Percentiles rank a stretch among this genome's conserved stretches.
phyloP scores from a whole-genome alignment of 2,113 vertebrate genomes.

The Okapia johnstoni region DNA sequence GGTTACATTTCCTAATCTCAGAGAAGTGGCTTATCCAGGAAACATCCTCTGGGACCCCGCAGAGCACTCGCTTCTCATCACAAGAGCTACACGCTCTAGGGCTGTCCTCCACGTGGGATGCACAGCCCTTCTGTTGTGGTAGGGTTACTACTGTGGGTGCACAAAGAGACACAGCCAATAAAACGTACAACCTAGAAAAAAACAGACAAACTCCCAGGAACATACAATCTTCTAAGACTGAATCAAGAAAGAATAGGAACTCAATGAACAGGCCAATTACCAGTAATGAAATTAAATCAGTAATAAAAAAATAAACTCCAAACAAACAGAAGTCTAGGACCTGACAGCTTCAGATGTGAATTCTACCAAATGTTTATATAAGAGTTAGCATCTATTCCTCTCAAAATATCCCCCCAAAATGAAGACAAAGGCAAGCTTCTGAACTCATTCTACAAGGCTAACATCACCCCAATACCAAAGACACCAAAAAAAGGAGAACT shows the following conservation, averaged over 20 bases:
- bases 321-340: background rate
- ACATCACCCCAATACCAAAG: background rate
- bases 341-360: background rate
- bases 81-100: background rate
- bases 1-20: background rate
- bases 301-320: background rate
- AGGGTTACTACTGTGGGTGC: background rate
- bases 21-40: background rate
- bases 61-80: background rate
- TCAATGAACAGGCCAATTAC: background rate
- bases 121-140: background rate
- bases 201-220: background rate
- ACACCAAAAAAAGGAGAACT: background rate
- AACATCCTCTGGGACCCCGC: background rate
- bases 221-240: background rate
- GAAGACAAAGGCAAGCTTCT: background rate
- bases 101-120: background rate
- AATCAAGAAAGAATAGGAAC: background rate
- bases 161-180: background rate
- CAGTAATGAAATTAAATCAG: background rate
- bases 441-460: background rate
- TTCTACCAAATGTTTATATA: background rate
- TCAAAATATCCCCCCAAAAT: background rate
- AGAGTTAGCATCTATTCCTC: background rate
- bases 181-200: background rate